Percentiles rank a stretch among this genome's conserved stretches.
Evolutionary conservation across 2,113 vertebrate species (phyloP).

Genomic region (Oncorhynchus keta): DNA sequence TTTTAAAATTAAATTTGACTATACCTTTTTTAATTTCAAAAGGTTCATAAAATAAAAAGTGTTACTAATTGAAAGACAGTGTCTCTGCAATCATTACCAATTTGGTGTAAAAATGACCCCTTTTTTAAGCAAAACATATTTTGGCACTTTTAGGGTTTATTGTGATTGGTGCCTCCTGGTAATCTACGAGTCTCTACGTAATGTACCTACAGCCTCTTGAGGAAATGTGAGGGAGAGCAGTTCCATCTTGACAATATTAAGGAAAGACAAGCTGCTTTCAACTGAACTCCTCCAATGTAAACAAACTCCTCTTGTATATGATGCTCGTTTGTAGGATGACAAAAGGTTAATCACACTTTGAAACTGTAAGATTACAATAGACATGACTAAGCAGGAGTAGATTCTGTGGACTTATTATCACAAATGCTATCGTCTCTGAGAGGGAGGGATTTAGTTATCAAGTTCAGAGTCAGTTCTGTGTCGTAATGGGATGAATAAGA

Average conservation of each 20-base stretch:
- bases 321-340: slow-evolving; percentile 56
- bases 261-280: slow-evolving; percentile 46
- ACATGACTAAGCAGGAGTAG: slow-evolving; percentile 59
- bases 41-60: no score
- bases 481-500: slow-evolving; percentile 18
- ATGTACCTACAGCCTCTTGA: slow-evolving; percentile 45
- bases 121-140: no score
- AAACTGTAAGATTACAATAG: slow-evolving; percentile 63
- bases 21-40: no score
- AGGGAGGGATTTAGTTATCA: background rate
- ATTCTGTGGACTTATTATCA: slow-evolving; percentile 37
- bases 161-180: slow-evolving; percentile 60
- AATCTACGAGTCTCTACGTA: slow-evolving; percentile 13
- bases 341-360: slow-evolving; percentile 68
- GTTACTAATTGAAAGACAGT: no score
- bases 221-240: slow-evolving; percentile 49
- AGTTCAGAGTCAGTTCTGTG: background rate
- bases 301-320: slow-evolving; percentile 36
- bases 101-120: no score
- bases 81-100: no score
- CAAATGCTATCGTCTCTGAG: background rate
- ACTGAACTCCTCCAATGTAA: slow-evolving; percentile 53
- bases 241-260: slow-evolving; percentile 49
- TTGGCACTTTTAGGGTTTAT: slow-evolving; percentile 36
- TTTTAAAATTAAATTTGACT: no score